Base-by-base conservation (phyloP, 2,113 vertebrate genomes). In the Melierax canorus region DNA sequence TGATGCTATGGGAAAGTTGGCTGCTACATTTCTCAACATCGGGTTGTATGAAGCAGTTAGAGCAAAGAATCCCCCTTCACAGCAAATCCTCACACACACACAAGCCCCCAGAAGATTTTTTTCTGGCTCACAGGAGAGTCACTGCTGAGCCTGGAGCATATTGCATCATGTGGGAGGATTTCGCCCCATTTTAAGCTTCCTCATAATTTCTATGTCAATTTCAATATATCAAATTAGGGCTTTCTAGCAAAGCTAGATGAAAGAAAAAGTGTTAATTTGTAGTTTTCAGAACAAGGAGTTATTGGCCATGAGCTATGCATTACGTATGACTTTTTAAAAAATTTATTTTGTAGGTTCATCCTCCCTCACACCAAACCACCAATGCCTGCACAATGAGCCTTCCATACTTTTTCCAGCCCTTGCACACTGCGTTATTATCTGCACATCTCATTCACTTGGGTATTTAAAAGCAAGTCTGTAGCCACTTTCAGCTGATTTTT, bases 161-260 rank as follows among this genome's bases (percentile, higher is more conserved):
- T 74, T 92, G 88, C n/a, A 62, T 48, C 41, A 15, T 11, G 72
- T 88, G 76, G 94, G 91, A 96, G 79, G 82, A 77, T 80, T 91
- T 86, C 0, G 1, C 46, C 71, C 79, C 83, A 3, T 73, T 75
- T 77, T 55, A 30, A 87, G n/a, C 51, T 84, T 80, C 72, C 59
- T 91, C 68, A 69, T 79, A 66, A 95, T 94, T 94, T 96, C 63
- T 69, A 4, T 86, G 88, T 86, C 94, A 86, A 38, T 83, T 86
- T 50, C 51, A 92, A 83, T 80, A 62, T 21, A 91, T 71, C 89
- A 94, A 77, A 86, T 83, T 36, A 83, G 82, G 45, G 45, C 55
- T 74, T 91, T 94, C 82, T 74, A 94, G 79, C 60, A 84, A 89
- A 88, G 60, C 41, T 78, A 46, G 60, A 32, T 56, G 46, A 60